Conservation (phyloP, 2,113 vertebrate species). For the Chloropsis hardwickii region DNA sequence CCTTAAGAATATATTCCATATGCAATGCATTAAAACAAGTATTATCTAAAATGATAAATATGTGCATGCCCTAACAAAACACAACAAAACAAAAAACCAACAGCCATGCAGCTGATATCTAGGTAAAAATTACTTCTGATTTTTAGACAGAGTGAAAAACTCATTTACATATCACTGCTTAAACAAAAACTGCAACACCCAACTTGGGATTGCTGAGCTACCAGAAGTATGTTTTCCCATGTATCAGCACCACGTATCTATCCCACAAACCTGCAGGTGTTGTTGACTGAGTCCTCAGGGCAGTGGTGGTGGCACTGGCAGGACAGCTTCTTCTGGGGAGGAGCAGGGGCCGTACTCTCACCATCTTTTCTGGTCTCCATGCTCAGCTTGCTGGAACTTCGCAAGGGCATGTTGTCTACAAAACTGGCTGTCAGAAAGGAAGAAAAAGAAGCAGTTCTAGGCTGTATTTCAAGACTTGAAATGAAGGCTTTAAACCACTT, state of each 20-base stretch:
- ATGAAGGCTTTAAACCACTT: neutral
- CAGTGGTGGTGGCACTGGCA: slow-evolving; percentile 94
- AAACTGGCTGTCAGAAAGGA: slow-evolving; percentile 70
- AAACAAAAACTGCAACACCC: neutral
- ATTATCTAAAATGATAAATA: neutral
- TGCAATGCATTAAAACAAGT: neutral
- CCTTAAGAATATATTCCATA: neutral
- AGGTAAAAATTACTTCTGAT: neutral
- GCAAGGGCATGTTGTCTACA: slow-evolving; percentile 84
- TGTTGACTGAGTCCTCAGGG: slow-evolving; percentile 90
- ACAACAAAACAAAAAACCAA: neutral
- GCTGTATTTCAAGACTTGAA: neutral
- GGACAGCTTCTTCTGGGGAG: slow-evolving; percentile 81
- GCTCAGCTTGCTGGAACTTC: slow-evolving; percentile 83
- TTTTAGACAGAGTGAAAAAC: neutral
- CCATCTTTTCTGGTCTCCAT: slow-evolving; percentile 78
- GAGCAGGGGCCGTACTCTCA: slow-evolving; percentile 77
- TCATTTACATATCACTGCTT: neutral
- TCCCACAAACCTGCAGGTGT: slow-evolving; percentile 90
- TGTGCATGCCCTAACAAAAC: neutral
- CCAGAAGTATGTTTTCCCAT: neutral
- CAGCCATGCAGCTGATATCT: neutral
- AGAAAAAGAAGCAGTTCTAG: neutral
- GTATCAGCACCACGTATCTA: neutral
- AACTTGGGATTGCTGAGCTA: neutral